These are phyloP conservation scores for Peromyscus polionotus DNA, from an alignment of 2,113 vertebrate species.

Conservation along the genomic window DNA sequence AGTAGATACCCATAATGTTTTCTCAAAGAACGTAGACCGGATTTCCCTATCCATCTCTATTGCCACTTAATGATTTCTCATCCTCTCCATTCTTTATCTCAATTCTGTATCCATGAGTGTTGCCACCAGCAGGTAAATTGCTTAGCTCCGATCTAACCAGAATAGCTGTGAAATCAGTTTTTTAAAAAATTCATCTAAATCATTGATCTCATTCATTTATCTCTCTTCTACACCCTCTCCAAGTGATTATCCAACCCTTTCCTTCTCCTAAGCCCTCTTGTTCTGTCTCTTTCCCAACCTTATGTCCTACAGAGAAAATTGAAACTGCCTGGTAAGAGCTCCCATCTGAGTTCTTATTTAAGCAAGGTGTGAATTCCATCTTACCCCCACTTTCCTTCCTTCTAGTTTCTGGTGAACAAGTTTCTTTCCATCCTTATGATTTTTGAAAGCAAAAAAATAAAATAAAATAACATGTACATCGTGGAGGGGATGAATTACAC, in stretches of 20 bases:
- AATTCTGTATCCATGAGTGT: background rate
- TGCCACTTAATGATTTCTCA: constrained; percentile 61
- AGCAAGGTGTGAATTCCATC: constrained; percentile 22
- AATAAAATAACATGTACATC: background rate
- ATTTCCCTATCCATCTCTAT: constrained; percentile 8
- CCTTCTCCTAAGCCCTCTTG: constrained; percentile 22
- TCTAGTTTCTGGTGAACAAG: background rate
- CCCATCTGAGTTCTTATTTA: constrained; percentile 33
- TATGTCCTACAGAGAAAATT: constrained; percentile 47
- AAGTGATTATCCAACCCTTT: constrained; percentile 40
- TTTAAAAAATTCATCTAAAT: constrained; percentile 61
- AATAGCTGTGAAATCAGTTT: constrained; percentile 61
- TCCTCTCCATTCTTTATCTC: background rate
- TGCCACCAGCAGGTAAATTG: constrained; percentile 60
- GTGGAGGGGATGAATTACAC: background rate
- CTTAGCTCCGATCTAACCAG: constrained; percentile 52
- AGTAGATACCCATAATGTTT: background rate
- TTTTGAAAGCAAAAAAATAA: constrained; percentile 34
- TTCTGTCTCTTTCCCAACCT: constrained; percentile 50
- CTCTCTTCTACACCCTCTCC: background rate
- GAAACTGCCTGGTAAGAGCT: background rate
- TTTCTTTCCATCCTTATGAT: constrained; percentile 37
- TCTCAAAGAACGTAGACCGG: background rate
- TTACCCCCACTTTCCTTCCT: background rate
- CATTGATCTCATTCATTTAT: constrained; percentile 61